These are phyloP conservation scores for Papilio aristodemus DNA, from an alignment of 1,140 invertebrate genomes.

Conservation along the genomic window DNA sequence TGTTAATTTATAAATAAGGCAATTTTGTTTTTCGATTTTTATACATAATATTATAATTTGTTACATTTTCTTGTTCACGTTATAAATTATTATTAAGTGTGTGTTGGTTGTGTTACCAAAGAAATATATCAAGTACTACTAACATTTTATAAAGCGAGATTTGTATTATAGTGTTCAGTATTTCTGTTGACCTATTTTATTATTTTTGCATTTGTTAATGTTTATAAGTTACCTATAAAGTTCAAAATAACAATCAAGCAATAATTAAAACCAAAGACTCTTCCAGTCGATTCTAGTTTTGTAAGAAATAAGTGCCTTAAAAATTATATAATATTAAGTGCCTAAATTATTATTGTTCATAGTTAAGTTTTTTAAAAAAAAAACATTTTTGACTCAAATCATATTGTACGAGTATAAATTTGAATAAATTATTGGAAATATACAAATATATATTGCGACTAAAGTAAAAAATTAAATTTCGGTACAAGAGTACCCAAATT, in stretches of 20 bases:
- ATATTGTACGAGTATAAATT: slow-evolving; percentile 19
- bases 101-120: slow-evolving; percentile 80
- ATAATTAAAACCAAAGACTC: slow-evolving; percentile 76
- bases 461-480: background rate
- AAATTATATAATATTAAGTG: slow-evolving; percentile 58
- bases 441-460: no score
- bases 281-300: slow-evolving; percentile 68
- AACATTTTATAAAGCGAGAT: slow-evolving; percentile 47
- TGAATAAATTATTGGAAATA: background rate
- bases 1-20: slow-evolving; percentile 56
- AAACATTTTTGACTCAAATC: slow-evolving; percentile 3
- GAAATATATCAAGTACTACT: slow-evolving; percentile 62
- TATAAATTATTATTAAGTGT: slow-evolving; percentile 72
- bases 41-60: slow-evolving; percentile 62
- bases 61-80: slow-evolving; percentile 77
- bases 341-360: slow-evolving; percentile 55
- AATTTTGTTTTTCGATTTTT: slow-evolving; percentile 57
- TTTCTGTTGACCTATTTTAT: slow-evolving; percentile 69
- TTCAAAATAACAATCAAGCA: slow-evolving; percentile 70
- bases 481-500: background rate
- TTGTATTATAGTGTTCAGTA: slow-evolving; percentile 71
- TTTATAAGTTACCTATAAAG: slow-evolving; percentile 76
- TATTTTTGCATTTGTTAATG: slow-evolving; percentile 77
- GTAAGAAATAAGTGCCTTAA: slow-evolving; percentile 69
- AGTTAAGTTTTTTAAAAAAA: slow-evolving; percentile 38